Conservation (phyloP, 1,140 invertebrate genomes). For the Drosophila bocki region DNA sequence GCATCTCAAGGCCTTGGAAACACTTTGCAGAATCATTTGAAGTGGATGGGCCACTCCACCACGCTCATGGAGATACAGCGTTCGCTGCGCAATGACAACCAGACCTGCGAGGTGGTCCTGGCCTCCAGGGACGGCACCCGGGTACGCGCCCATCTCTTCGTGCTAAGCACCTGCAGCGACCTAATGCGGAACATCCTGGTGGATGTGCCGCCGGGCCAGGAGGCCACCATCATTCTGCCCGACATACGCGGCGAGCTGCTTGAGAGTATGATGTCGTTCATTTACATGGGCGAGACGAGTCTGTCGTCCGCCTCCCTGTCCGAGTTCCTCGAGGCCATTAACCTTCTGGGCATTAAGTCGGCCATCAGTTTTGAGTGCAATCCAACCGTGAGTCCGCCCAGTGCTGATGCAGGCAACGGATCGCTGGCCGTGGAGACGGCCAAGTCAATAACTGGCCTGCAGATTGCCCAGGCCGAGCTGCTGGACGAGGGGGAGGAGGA, state of each 20-base stretch:
- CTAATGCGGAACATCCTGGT: conserved; percentile 70
- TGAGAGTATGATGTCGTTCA: conserved; percentile 77
- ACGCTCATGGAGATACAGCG: conserved; percentile 83
- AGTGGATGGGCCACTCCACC: conserved; percentile 84
- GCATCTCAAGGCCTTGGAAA: neutral
- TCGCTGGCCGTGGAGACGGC: conserved; percentile 55
- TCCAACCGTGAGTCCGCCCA: conserved; percentile 41
- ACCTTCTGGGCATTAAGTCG: conserved; percentile 77
- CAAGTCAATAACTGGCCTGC: conserved; percentile 66
- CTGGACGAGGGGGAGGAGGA: conserved; percentile 67
- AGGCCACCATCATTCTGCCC: conserved; percentile 76
- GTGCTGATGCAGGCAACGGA: conserved; percentile 8
- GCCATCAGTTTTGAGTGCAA: conserved; percentile 83
- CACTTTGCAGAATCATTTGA: conserved; percentile 71
- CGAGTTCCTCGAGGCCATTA: conserved; percentile 81
- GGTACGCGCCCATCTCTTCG: conserved; percentile 77
- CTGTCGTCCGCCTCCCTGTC: conserved; percentile 67
- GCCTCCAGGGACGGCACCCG: conserved; percentile 73
- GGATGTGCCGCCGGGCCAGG: conserved; percentile 72
- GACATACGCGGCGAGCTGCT: conserved; percentile 75
- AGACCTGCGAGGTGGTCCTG: conserved; percentile 74
- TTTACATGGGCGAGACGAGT: conserved; percentile 79
- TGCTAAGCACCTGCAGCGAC: conserved; percentile 80
- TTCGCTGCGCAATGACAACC: conserved; percentile 61
- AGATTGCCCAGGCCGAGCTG: conserved; percentile 67